phyloP scores from a whole-genome alignment of 2,113 vertebrate species.

The Vicugna pacos region DNA sequence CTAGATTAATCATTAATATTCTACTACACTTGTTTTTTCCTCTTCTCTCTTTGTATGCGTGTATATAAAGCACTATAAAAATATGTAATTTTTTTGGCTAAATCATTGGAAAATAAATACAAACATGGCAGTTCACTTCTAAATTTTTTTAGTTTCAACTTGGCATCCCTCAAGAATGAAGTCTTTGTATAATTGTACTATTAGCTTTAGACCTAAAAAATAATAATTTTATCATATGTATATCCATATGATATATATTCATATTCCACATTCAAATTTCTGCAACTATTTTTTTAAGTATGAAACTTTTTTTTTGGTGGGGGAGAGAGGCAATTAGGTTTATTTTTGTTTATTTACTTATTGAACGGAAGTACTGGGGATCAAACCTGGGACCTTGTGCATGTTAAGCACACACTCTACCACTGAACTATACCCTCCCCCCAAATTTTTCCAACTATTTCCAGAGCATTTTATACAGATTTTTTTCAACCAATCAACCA shows the following conservation, averaged over 20 bases:
- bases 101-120: conserved; percentile 39
- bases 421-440: no score
- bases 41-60: not conserved
- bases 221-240: not conserved
- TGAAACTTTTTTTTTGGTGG: no score
- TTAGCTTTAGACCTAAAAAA: not conserved
- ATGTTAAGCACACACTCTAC: no score
- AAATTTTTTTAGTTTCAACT: conserved; percentile 36
- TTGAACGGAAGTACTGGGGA: no score
- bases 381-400: no score
- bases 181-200: not conserved
- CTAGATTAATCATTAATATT: not conserved
- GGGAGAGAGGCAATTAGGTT: no score
- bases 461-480: not conserved
- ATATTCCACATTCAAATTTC: not conserved
- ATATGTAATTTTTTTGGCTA: not conserved
- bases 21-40: not conserved
- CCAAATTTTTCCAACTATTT: not conserved
- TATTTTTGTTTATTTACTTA: no score
- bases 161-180: conserved; percentile 18
- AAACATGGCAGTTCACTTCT: not conserved
- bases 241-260: not conserved
- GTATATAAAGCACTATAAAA: not conserved
- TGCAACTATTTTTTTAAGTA: no score
- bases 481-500: not conserved